phyloP scores from a whole-genome alignment of 2,888 invertebrate genomes.

The Drosophila subsilvestris region DNA sequence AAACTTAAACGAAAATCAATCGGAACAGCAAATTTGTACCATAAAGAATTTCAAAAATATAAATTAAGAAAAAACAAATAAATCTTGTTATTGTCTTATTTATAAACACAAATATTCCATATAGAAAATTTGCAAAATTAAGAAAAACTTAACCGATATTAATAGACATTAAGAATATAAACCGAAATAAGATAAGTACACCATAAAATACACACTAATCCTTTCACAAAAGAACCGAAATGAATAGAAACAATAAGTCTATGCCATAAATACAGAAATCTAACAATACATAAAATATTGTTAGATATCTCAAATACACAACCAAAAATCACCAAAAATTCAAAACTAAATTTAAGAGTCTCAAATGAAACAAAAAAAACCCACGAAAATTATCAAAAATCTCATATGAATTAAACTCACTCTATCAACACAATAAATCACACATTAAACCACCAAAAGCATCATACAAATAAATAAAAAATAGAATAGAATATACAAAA shows the following conservation, averaged over 20 bases:
- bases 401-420: constrained; percentile 73
- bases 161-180: too few relatives aligned
- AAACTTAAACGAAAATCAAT: constrained; percentile 11
- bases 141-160: too few relatives aligned
- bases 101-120: not conserved
- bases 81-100: not conserved
- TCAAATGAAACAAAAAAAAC: constrained; percentile 36
- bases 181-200: too few relatives aligned
- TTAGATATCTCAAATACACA: constrained; percentile 1
- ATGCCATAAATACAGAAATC: not conserved
- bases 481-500: constrained; percentile 71
- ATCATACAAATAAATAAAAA: constrained; percentile 55
- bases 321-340: not conserved
- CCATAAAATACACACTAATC: too few relatives aligned
- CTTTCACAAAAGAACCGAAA: not conserved
- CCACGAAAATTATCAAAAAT: constrained; percentile 28
- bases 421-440: constrained; percentile 59
- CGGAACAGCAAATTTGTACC: constrained; percentile 7
- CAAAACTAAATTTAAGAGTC: not conserved
- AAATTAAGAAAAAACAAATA: constrained; percentile 16
- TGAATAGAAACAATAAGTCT: not conserved
- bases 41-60: not conserved
- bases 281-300: not conserved
- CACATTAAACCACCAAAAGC: not conserved
- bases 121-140: too few relatives aligned